These are phyloP conservation scores for Lycocorax pyrrhopterus DNA, from an alignment of 2,113 vertebrate species.

Conservation along the genomic window DNA sequence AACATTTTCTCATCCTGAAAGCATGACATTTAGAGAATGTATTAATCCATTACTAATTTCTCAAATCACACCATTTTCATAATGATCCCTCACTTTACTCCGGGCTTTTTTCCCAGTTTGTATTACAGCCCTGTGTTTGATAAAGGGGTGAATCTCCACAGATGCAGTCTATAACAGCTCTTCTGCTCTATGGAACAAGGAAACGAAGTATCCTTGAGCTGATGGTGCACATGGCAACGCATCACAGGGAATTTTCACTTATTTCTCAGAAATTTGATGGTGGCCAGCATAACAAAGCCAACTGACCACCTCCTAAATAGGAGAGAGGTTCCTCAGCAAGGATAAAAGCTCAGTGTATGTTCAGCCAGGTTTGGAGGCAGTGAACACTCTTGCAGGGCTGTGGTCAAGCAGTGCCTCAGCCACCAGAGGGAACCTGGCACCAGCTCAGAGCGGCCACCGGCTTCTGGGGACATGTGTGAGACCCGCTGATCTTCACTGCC, in stretches of 20 bases:
- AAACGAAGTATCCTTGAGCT: neutral
- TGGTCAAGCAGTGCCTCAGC: neutral
- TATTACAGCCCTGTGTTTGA: neutral
- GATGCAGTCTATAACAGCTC: neutral
- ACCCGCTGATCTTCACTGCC: neutral
- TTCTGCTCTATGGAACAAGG: neutral
- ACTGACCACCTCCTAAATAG: neutral
- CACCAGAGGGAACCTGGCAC: constrained; percentile 50
- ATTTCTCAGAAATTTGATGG: neutral
- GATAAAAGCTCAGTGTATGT: neutral
- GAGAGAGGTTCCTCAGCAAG: neutral
- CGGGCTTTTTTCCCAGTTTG: neutral
- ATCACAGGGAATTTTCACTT: neutral
- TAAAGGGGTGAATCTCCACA: neutral
- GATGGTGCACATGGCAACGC: accelerated
- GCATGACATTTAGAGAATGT: neutral
- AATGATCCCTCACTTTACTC: neutral
- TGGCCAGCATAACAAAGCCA: neutral
- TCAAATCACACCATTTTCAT: neutral
- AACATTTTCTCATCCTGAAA: neutral
- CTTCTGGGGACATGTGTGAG: accelerated
- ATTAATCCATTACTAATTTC: neutral
- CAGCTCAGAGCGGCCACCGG: neutral
- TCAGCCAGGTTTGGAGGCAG: neutral
- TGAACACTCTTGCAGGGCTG: neutral